Base-by-base conservation (phyloP, 2,113 vertebrate species). In the Callithrix jacchus region DNA sequence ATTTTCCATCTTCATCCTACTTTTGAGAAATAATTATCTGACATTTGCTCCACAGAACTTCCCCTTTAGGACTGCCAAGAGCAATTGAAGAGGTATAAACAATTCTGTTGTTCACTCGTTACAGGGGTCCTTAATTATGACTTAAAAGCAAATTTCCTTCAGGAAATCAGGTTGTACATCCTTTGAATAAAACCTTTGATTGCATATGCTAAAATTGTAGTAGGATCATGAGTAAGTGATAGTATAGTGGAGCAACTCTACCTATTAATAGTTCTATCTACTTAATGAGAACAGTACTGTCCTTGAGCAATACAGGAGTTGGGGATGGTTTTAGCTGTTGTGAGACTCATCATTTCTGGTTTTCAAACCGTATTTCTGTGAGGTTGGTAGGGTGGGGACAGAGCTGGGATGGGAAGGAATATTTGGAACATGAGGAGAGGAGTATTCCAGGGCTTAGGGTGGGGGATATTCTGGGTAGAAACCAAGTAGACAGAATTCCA, bases 71-170 rank as follows among this genome's bases (percentile, higher is more conserved):
- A 94, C 66, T 96, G 84, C 95, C 96, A 96, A 97, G 96, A 97
- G 70, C 87, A 95, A 73, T 73, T 66, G 89, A 97, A 97, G 92
- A 97, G 79, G 23, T 80, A 47, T 95, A 96, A 96, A 91, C 93
- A 96, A 81, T 97, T 96, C 80, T 94, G 92, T 96, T 98, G 89
- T 96, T 97, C 96, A 93, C 82, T 92, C n/a, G 54, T 95, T 70
- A 84, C 37, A 64, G n/a, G 70, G 56, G 89, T 97, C 70, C 58
- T 98, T 96, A 97, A 93, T 98, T 97, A 95, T 80, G 82, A 94
- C 66, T 96, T 94, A 93, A 96, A 96, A 93, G 89, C 74, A 95
- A 93, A 93, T 95, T 96, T 97, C 80, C 66, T 95, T 94, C 66
- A 94, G 93, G 80, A 97, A 97, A 87, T 97, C 80, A 96, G 76